These are phyloP conservation scores for Macrotrachela quadricornifera DNA, from an alignment of 1,140 invertebrate genomes.

Conservation along the genomic window DNA sequence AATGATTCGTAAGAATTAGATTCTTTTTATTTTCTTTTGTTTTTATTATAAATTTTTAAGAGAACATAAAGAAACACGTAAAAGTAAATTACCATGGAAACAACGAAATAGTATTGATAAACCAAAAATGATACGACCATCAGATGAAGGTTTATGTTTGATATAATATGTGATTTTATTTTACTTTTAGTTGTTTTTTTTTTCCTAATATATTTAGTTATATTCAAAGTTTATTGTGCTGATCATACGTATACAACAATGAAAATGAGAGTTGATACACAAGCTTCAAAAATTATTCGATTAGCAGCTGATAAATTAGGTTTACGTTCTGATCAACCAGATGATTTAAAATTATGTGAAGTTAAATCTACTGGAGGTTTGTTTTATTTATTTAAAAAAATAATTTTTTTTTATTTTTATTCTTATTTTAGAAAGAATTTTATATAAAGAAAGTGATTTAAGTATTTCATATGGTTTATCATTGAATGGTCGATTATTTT, in stretches of 20 bases:
- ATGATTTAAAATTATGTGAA: constrained; percentile 53
- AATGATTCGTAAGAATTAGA: constrained; percentile 5
- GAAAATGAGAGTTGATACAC: constrained; percentile 46
- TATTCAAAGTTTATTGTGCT: constrained; percentile 60
- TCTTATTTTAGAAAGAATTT: constrained; percentile 39
- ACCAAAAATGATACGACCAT: constrained; percentile 4
- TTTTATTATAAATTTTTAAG: neutral
- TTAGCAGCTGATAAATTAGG: constrained; percentile 52
- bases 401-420: neutral
- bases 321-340: constrained; percentile 31
- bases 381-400: neutral
- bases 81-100: constrained; percentile 9
- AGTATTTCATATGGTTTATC: constrained; percentile 51
- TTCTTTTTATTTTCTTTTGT: neutral
- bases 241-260: constrained; percentile 65
- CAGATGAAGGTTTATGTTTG: constrained; percentile 4
- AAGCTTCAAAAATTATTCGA: constrained; percentile 47
- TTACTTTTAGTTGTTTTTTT: no score
- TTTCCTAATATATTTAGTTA: no score
- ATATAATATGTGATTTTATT: no score
- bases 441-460: constrained; percentile 53
- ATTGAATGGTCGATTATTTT: constrained; percentile 56
- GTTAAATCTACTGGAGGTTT: constrained; percentile 47
- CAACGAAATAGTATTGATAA: constrained; percentile 10
- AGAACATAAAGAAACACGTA: constrained; percentile 3